Base-by-base conservation (phyloP, 2,113 vertebrate genomes). In the Athene cunicularia region DNA sequence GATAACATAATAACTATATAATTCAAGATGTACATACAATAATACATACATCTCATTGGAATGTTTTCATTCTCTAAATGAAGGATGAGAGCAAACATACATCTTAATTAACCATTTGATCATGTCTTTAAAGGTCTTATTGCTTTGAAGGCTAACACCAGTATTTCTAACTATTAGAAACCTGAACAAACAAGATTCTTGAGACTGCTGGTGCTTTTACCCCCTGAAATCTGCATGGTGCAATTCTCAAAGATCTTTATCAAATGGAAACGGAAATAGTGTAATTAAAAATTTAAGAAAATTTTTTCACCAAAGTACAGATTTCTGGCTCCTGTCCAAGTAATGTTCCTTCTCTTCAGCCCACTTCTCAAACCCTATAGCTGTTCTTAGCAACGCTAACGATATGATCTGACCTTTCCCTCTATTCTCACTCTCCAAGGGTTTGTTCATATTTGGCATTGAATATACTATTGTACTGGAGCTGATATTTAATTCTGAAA, bases 371-470 rank as follows among this genome's bases (percentile, higher is more conserved):
- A 80, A 52, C 12, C 26, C 45, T 50, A 41, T 32, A 80, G 70
- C 35, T 86, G 56, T 64, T 94, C 70, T 74, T 82, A 82, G 70
- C 73, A 85, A 41, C 2, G 0, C 39, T 56, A 64, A 79, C 81
- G 64, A 79, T 59, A 91, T 67, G 76, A 82, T 72, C 76, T 91
- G 84, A 90, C 87, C 90, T 95, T 96, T 91, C 77, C 58, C 53
- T 94, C 86, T 86, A n/a, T 18, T 72, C 71, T 76, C 71, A 33
- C 21, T 62, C 68, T 91, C 71, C 32, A 14, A 91, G 74, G 14
- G 14, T 68, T 64, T 62, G 59, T 53, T 90, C 84, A 30, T 72
- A 41, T 85, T 79, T 79, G 49, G 58, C 90, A 85, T 11, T 64
- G 49, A 91, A 90, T 72, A 91, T 50, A 75, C 52, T 81, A 52